Conservation (phyloP, 2,888 invertebrate species). For the Ramazzottius varieornatus region DNA sequence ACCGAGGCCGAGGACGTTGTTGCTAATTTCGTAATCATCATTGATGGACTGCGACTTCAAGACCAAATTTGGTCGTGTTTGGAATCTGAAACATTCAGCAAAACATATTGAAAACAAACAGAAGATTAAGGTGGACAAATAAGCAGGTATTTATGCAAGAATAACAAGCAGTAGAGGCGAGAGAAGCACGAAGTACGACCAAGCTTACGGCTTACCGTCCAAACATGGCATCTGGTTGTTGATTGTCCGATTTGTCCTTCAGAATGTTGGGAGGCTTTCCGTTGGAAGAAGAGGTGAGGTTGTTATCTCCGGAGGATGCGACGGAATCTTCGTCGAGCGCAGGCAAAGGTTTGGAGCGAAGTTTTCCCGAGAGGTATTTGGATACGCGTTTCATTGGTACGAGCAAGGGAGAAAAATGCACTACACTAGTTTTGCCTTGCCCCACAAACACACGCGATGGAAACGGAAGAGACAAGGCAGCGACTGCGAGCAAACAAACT, state of each 20-base stretch:
- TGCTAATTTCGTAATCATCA: slow-evolving; percentile 70
- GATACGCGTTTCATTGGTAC: neutral
- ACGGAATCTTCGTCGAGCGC: neutral
- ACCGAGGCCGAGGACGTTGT: slow-evolving; percentile 73
- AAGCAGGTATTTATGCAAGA: no score
- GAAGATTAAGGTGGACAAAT: no score
- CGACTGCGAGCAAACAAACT: no score
- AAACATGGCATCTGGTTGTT: no score
- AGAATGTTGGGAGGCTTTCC: neutral
- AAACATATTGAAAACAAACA: no score
- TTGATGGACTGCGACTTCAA: slow-evolving; percentile 50
- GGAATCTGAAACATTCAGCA: neutral
- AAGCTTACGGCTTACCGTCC: no score
- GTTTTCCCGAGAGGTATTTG: neutral
- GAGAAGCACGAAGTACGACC: no score
- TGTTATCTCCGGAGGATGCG: neutral
- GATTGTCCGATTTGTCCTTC: neutral
- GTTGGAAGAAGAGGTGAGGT: neutral
- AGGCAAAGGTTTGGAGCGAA: neutral
- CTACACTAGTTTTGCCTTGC: no score
- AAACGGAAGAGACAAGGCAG: no score
- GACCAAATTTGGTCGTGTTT: neutral
- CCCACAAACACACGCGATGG: no score
- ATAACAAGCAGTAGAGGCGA: no score
- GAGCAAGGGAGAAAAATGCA: no score